These are phyloP conservation scores for Drosophila lini DNA, from an alignment of 1,140 invertebrate species.

Conservation along the genomic window DNA sequence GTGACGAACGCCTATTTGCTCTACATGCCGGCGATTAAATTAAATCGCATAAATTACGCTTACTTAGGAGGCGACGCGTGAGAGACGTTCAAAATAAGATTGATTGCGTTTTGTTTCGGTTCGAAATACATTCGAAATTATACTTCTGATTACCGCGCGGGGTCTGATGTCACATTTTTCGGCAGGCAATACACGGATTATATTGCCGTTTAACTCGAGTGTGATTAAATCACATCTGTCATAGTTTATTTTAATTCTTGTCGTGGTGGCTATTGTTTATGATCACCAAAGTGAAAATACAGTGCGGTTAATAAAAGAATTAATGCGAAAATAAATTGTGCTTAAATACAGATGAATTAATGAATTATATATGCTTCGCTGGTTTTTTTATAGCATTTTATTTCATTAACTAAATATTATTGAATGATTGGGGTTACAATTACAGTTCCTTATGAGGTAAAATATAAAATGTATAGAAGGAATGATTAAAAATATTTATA, in stretches of 20 bases:
- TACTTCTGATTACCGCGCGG: slow-evolving; percentile 22
- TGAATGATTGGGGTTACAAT: neutral
- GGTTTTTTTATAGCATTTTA: neutral
- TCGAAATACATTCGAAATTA: slow-evolving; percentile 36
- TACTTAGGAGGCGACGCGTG: slow-evolving; percentile 37
- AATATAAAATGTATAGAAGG: no score
- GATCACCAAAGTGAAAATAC: slow-evolving; percentile 16
- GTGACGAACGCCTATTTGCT: slow-evolving; percentile 36
- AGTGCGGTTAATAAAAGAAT: slow-evolving; percentile 22
- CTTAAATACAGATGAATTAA: slow-evolving; percentile 9
- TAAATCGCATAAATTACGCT: slow-evolving; percentile 54
- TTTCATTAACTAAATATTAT: neutral
- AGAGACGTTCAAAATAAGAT: slow-evolving; percentile 43
- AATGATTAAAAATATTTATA: no score
- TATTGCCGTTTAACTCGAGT: slow-evolving; percentile 39
- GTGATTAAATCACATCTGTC: slow-evolving; percentile 47
- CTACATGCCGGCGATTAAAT: slow-evolving; percentile 22
- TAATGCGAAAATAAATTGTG: slow-evolving; percentile 6
- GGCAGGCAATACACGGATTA: slow-evolving; percentile 25
- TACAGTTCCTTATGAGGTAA: no score
- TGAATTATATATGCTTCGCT: slow-evolving; percentile 11
- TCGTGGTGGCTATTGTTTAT: slow-evolving; percentile 26
- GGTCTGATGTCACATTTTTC: slow-evolving; percentile 47
- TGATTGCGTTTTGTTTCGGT: slow-evolving; percentile 50
- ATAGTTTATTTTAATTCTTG: slow-evolving; percentile 46